A percentile compares a stretch with the other conserved stretches of the same genome.
These are phyloP conservation scores for Galaxias olidus DNA, from an alignment of 2,797 vertebrate genomes.

Conservation along the genomic window DNA sequence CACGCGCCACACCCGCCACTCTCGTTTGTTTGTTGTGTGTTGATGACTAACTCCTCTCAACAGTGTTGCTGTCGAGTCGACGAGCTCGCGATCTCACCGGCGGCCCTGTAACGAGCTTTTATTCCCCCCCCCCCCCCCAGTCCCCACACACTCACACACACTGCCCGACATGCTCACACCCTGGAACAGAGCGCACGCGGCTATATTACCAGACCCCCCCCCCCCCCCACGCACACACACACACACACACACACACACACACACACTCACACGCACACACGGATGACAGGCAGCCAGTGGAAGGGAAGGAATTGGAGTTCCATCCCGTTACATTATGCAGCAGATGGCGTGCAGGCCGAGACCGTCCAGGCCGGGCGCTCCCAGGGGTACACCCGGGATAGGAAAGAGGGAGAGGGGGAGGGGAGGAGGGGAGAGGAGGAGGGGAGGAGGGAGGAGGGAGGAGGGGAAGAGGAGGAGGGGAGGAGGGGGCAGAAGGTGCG, in stretches of 20 bases:
- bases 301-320: constrained; percentile 84
- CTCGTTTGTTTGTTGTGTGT: not conserved
- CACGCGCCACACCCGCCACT: too few relatives aligned
- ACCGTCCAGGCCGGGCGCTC: constrained; percentile 78
- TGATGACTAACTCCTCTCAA: constrained; percentile 36
- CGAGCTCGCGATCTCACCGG: constrained; percentile 52
- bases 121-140: constrained; percentile 52
- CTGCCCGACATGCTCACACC: constrained; percentile 44
- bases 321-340: constrained; percentile 83
- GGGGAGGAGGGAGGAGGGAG: constrained; percentile 37
- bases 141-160: constrained; percentile 60
- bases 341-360: constrained; percentile 82
- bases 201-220: constrained; percentile 42
- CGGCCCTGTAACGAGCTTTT: constrained; percentile 69
- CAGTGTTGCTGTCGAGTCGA: constrained; percentile 42
- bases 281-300: constrained; percentile 79
- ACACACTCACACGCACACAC: constrained; percentile 49
- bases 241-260: constrained; percentile 32
- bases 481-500: constrained; percentile 28
- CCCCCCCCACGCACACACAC: constrained; percentile 23
- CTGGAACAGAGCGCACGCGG: constrained; percentile 45
- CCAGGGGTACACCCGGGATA: constrained; percentile 56
- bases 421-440: constrained; percentile 42
- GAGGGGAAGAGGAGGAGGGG: too few relatives aligned
- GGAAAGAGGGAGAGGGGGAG: constrained; percentile 36